A percentile compares a stretch with the other conserved stretches of the same genome.
Conservation (phyloP, 2,888 invertebrate genomes). For the Unio pictorum region DNA sequence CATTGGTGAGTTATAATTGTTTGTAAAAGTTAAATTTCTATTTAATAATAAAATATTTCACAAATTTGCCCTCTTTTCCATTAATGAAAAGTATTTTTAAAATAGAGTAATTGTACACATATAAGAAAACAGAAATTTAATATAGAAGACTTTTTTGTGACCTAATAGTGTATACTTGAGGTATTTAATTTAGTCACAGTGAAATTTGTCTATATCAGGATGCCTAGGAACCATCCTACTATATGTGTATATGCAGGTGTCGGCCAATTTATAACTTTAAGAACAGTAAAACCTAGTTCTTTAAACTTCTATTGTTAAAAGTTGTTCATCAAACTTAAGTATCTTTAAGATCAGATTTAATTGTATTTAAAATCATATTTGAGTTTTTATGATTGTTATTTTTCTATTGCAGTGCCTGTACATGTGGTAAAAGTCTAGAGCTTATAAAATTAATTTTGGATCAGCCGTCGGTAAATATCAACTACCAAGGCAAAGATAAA, state of each 20-base stretch:
- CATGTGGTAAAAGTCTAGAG: conserved; percentile 71
- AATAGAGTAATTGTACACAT: not conserved
- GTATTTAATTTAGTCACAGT: too few relatives aligned
- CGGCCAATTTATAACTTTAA: too few relatives aligned
- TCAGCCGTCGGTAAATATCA: conserved; percentile 71
- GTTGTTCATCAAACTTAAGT: not conserved
- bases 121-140: too few relatives aligned
- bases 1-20: conserved; percentile 58
- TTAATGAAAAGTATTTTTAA: not conserved
- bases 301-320: not conserved
- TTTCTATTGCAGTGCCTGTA: conserved; percentile 68
- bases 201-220: too few relatives aligned
- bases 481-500: conserved; percentile 73
- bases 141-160: too few relatives aligned
- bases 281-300: too few relatives aligned
- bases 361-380: not conserved
- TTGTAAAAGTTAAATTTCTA: not conserved
- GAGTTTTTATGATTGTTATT: not conserved
- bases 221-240: too few relatives aligned
- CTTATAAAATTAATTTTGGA: conserved; percentile 71
- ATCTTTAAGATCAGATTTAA: not conserved
- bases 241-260: too few relatives aligned
- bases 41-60: too few relatives aligned
- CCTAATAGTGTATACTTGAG: too few relatives aligned
- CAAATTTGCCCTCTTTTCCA: too few relatives aligned